Percentiles rank a stretch among this genome's conserved stretches.
Conservation (phyloP, 2,888 invertebrate species). For the Torymus texanus region DNA sequence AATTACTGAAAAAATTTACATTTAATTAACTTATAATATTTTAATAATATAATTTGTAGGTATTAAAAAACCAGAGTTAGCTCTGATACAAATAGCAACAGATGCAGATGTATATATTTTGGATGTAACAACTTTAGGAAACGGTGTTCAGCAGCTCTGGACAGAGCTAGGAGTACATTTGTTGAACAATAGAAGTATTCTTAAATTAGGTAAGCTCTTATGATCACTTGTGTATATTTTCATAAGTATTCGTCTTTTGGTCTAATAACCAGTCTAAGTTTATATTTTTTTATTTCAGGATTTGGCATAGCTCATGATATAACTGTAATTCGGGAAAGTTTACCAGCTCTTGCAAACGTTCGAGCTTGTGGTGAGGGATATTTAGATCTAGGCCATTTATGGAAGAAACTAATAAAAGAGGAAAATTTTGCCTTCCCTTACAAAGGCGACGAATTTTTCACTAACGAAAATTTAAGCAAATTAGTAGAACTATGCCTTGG, state of each 20-base stretch:
- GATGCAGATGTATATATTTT: constrained; percentile 83
- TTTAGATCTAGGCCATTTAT: constrained; percentile 79
- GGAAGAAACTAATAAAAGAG: constrained; percentile 78
- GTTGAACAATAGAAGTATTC: constrained; percentile 86
- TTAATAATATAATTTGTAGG: constrained; percentile 59
- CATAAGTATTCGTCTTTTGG: background rate
- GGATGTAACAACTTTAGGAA: constrained; percentile 83
- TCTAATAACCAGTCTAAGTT: too few species aligned
- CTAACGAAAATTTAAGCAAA: constrained; percentile 83
- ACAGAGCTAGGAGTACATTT: constrained; percentile 80
- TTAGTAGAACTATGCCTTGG: constrained; percentile 87
- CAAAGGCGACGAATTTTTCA: constrained; percentile 76
- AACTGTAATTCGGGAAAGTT: constrained; percentile 79
- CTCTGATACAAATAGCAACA: constrained; percentile 89
- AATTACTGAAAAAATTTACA: background rate
- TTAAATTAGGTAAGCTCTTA: constrained; percentile 81
- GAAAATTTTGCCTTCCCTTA: constrained; percentile 78
- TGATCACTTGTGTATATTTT: background rate
- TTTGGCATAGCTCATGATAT: constrained; percentile 79
- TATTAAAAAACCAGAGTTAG: constrained; percentile 82
- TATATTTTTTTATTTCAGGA: constrained; percentile 71
- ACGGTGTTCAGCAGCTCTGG: constrained; percentile 80
- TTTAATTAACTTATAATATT: constrained; percentile 17
- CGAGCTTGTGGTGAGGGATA: constrained; percentile 76
- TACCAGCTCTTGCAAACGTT: constrained; percentile 77